A percentile compares a stretch with the other conserved stretches of the same genome.
Evolutionary conservation across 2,113 vertebrate species (phyloP).

Genomic region (Narcine bancroftii): DNA sequence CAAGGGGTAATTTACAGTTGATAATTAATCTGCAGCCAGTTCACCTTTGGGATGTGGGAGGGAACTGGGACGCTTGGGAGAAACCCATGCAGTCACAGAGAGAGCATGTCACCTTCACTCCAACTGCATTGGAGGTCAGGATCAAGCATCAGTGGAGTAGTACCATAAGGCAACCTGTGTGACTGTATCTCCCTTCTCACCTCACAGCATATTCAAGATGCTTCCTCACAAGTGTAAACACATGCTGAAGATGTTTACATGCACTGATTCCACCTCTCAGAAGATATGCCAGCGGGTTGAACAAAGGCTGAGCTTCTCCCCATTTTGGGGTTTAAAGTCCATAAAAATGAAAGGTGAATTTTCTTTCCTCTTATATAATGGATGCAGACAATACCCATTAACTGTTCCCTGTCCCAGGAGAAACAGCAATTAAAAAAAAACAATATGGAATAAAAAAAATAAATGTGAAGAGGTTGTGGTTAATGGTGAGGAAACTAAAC

Average conservation of each 20-base stretch:
- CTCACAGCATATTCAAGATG: not conserved
- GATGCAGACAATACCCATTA: too few relatives aligned
- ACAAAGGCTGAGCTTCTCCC: not conserved
- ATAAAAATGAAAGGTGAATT: not conserved
- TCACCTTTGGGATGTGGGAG: too few relatives aligned
- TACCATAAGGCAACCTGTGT: too few relatives aligned
- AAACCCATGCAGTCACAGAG: too few relatives aligned
- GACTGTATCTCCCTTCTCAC: not conserved
- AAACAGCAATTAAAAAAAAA: not conserved
- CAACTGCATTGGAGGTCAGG: too few relatives aligned
- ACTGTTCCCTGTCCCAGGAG: too few relatives aligned
- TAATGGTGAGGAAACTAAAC: not conserved
- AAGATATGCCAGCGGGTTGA: not conserved
- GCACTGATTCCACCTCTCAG: not conserved
- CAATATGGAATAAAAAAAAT: not conserved
- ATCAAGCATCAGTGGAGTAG: too few relatives aligned
- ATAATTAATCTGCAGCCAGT: too few relatives aligned
- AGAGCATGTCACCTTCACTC: too few relatives aligned
- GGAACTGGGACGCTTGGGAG: too few relatives aligned
- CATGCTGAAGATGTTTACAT: not conserved
- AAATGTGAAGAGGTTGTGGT: not conserved
- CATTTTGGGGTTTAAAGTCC: not conserved
- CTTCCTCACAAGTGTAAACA: not conserved
- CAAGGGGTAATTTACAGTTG: too few relatives aligned
- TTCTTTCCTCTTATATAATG: not conserved